These are phyloP conservation scores for Drosophila niveifrons DNA, from an alignment of 2,888 invertebrate species.

Conservation along the genomic window DNA sequence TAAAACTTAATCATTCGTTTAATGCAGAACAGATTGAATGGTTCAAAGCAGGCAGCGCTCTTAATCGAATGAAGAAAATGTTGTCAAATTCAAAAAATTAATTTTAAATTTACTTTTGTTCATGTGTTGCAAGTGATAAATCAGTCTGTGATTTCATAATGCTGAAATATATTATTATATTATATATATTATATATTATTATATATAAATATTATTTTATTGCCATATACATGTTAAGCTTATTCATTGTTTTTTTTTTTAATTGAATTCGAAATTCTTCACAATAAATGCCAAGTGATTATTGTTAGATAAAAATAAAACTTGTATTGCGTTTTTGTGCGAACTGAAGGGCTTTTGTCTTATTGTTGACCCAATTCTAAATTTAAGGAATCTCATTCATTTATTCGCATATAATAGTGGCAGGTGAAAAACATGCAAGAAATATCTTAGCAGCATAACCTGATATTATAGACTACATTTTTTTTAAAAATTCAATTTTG, in stretches of 20 bases:
- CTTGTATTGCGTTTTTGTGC: no score
- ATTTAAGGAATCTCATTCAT: constrained; percentile 46
- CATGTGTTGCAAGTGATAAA: not conserved
- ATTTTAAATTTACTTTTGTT: constrained; percentile 21
- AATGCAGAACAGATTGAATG: constrained; percentile 98
- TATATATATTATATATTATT: no score
- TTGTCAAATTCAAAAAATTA: constrained; percentile 25
- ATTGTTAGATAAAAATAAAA: no score
- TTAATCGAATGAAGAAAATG: constrained; percentile 98
- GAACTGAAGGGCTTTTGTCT: no score
- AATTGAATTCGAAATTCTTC: no score
- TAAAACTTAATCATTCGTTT: constrained; percentile 96
- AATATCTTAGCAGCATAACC: no score
- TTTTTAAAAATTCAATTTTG: constrained; percentile 54
- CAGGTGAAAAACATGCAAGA: constrained; percentile 2
- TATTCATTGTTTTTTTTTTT: no score
- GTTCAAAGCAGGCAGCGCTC: constrained; percentile 99
- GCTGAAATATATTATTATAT: constrained; percentile 24
- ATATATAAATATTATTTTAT: no score
- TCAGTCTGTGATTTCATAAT: not conserved
- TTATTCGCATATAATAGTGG: constrained; percentile 62
- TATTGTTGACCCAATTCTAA: no score
- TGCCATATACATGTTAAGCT: no score
- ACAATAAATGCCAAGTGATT: no score
- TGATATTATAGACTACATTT: constrained; percentile 45